phyloP scores from a whole-genome alignment of 2,888 invertebrate species.

The Bruchidius siliquastri region DNA sequence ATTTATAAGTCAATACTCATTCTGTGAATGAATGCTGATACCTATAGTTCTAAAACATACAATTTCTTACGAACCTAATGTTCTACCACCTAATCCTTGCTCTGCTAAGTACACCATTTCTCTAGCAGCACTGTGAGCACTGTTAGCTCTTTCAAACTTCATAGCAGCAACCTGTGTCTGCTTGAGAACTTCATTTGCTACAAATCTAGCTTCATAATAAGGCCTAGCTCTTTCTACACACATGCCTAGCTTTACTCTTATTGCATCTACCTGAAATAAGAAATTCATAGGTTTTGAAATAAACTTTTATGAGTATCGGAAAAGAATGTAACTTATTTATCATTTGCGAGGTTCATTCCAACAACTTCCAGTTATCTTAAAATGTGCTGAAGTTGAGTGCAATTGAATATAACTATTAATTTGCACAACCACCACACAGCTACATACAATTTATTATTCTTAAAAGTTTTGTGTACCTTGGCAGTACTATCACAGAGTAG shows the following conservation, averaged over 20 bases:
- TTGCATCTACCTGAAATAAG: constrained; percentile 56
- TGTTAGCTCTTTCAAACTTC: constrained; percentile 83
- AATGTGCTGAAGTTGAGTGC: too few species aligned
- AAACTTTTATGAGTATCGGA: too few species aligned
- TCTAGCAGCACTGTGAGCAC: constrained; percentile 84
- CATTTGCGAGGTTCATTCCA: too few species aligned
- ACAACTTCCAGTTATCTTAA: too few species aligned
- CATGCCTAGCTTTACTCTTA: constrained; percentile 76
- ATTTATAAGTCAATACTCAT: background rate
- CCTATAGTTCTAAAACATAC: too few species aligned
- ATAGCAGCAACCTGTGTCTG: constrained; percentile 78
- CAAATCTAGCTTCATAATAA: constrained; percentile 84
- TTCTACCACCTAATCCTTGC: constrained; percentile 61
- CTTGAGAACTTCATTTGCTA: constrained; percentile 76
- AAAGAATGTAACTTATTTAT: too few species aligned
- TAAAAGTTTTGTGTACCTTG: constrained; percentile 45
- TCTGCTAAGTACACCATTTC: constrained; percentile 84
- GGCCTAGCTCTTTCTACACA: constrained; percentile 85
- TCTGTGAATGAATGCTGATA: constrained; percentile 42
- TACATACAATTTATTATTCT: too few species aligned
- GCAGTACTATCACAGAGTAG: constrained; percentile 79
- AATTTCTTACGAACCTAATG: constrained; percentile 43
- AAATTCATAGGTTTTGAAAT: too few species aligned
- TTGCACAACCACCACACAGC: too few species aligned
- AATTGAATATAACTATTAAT: too few species aligned